Base-by-base conservation (phyloP, 2,888 invertebrate species). In the Netelia virgata region DNA sequence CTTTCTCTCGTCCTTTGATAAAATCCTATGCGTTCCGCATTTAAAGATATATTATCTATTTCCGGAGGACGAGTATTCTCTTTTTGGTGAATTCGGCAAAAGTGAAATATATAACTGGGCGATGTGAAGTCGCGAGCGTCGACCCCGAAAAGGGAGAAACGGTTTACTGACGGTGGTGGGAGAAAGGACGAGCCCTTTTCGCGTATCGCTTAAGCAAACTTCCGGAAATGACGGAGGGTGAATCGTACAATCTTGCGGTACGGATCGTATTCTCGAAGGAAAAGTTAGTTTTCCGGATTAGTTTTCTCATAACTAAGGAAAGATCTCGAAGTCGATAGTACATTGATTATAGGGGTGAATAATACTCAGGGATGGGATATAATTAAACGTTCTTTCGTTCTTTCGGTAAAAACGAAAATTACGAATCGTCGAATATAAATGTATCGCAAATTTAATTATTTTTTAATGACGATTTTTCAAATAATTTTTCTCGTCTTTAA, bases 211-310 rank as follows among this genome's bases (percentile, higher is more conserved):
- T 66, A 59, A 74, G 28, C 55, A 63, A 84, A 82, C 82, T 84
- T 82, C 74, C 80, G 85, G 76, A 80, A 83, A 85, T 82, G 57
- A 82, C 72, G 53, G 50, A 53, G 72, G 23, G 53, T n/a, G 63
- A 64, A 16, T 16, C n/a, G 57, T 57, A 28, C 72, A 55, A 72
- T 66, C 57, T 41, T 57, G 20, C 11, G n/a, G 72, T 66, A 6
- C 23, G 55, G 55, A n/a, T 5, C 43, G 76, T 43, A 18, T 57
- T 83, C 16, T 16, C 55, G n/a, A 23, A 43, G 9, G 64, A 73
- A 83, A 83, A 64, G 77, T 75, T 73, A 63, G 10, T 20, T 59
- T 41, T 64, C n/a, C 11, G 43, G 43, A 69, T 68, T 68, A 74
- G 68, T 78, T 69, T 64, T 63, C 74, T 78, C 63, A 64, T 57